Conservation (phyloP, 2,888 invertebrate genomes). For the Molorchus minor region DNA sequence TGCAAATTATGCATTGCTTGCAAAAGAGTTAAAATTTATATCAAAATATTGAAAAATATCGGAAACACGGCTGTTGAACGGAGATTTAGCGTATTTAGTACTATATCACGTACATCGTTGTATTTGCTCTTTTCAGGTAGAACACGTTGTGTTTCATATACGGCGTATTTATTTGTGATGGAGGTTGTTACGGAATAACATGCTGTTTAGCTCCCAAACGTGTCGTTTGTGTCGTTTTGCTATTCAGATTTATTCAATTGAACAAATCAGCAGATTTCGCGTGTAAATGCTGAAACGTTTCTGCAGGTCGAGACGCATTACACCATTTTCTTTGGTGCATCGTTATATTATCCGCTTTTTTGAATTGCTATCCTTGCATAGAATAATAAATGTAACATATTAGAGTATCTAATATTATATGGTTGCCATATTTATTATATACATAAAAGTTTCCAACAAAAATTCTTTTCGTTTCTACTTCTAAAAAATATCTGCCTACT, state of each 20-base stretch:
- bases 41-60: conserved; percentile 11
- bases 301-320: conserved; percentile 49
- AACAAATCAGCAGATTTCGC: conserved; percentile 52
- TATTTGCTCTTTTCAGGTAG: conserved; percentile 27
- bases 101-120: conserved; percentile 18
- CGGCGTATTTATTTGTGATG: conserved; percentile 25
- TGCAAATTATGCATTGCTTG: too few relatives aligned
- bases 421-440: too few relatives aligned
- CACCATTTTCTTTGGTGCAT: conserved; percentile 54
- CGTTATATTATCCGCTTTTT: too few relatives aligned
- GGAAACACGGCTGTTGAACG: conserved; percentile 11
- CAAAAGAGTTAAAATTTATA: conserved; percentile 13
- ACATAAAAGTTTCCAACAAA: too few relatives aligned
- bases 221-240: conserved; percentile 48
- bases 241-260: conserved; percentile 55
- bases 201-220: conserved; percentile 42
- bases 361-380: too few relatives aligned
- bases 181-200: conserved; percentile 37
- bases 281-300: conserved; percentile 52
- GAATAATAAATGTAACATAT: too few relatives aligned
- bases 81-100: conserved; percentile 25
- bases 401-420: too few relatives aligned
- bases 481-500: too few relatives aligned
- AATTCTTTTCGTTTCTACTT: too few relatives aligned
- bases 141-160: conserved; percentile 24